phyloP scores from a whole-genome alignment of 2,797 vertebrate species.

The Babyrousa celebensis region DNA sequence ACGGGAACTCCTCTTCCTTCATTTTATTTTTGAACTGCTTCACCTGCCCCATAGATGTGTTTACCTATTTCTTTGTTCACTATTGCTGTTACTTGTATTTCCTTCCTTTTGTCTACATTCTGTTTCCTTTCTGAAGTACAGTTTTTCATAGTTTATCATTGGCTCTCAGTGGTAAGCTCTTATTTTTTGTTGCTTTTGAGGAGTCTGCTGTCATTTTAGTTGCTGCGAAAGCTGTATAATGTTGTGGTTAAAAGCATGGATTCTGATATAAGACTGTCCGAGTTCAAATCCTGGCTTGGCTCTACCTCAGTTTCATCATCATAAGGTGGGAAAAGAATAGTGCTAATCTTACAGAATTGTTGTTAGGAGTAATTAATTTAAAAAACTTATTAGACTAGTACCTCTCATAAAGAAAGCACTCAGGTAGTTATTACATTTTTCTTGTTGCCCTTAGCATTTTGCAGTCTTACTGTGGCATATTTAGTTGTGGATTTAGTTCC shows the following conservation, averaged over 20 bases:
- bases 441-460: neutral
- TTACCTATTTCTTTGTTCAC: neutral
- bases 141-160: neutral
- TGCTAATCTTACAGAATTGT: neutral
- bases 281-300: neutral
- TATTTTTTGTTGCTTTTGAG: neutral
- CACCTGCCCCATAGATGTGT: neutral
- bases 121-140: neutral
- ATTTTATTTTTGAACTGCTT: neutral
- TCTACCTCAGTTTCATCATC: neutral
- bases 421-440: neutral
- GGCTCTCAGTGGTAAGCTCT: neutral
- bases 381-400: neutral
- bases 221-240: neutral
- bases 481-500: conserved; percentile 13
- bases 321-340: neutral
- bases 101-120: neutral
- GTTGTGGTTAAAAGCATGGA: neutral
- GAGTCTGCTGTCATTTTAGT: neutral
- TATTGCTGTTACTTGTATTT: neutral
- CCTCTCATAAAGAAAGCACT: neutral
- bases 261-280: neutral
- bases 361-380: neutral
- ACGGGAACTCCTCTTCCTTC: too few relatives aligned
- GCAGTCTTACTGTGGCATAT: neutral